Evolutionary conservation across 2,797 vertebrate species (phyloP), one percentile per base, ranked within the genome.

Genomic region (Macropodus opercularis): DNA sequence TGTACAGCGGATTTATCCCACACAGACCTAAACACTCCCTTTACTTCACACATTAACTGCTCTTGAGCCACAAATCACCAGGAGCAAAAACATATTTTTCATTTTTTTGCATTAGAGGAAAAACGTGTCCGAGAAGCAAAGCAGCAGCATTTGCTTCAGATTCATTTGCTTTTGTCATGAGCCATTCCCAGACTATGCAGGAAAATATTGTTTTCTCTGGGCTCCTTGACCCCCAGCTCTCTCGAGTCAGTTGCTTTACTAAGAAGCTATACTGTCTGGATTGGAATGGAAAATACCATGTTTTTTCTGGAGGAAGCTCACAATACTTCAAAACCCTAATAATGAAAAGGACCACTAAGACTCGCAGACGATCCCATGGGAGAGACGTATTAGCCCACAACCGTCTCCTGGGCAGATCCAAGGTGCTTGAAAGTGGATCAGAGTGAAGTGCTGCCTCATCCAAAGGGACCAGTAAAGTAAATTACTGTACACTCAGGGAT

Each of bases 401-500:
- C 17, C 57, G 74, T 84, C 86, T 68, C 85, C 26, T 13, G 70
- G 66, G 81, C 7, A 4, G 39, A 51, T 18, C 21, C 31, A 23
- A 73, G 69, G 39, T 43, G 46, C 76, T 31, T 55, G 47, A 77
- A 77, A 87, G 76, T 72, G 77, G 76, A 84, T 87, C 58, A 85
- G 69, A 67, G 53, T 7, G 56, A 80, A 69, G 48, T 36, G 50
- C 22, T 11, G 59, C 69, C 72, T 36, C 38, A n/a, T 63, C 66
- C 49, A 23, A 52, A 70, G 61, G 54, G 74, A 82, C 44, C 52
- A 42, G 79, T 41, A 79, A 83, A 85, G 69, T 78, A 69, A 87
- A 85, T 85, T 79, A 85, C 19, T 10, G 53, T 63, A 81, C 77
- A 56, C 65, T 83, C 64, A 61, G 46, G 52, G 58, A 67, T 62